A percentile compares a stretch with the other conserved stretches of the same genome.
Evolutionary conservation across 2,113 vertebrate species (phyloP).

Genomic region (Upupa epops): DNA sequence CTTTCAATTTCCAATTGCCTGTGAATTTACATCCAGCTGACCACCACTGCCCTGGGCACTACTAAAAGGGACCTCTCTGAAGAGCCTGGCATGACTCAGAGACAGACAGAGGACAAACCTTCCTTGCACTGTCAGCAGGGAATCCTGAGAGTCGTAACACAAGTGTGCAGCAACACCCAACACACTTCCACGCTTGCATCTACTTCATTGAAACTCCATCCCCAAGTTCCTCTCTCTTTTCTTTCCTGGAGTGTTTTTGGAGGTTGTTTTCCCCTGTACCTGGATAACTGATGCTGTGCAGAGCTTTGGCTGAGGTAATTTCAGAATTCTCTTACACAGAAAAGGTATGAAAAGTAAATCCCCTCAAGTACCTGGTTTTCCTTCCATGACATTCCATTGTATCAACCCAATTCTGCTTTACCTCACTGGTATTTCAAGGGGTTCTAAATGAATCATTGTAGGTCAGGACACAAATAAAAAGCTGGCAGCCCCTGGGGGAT

Average conservation of each 20-base stretch:
- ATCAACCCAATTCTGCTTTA: slow-evolving; percentile 14
- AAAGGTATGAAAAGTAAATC: slow-evolving; percentile 46
- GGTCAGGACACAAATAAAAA: background rate
- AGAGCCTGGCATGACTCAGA: background rate
- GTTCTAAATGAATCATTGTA: background rate
- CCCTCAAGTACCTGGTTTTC: slow-evolving; percentile 23
- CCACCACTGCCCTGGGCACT: background rate
- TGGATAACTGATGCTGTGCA: background rate
- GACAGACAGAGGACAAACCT: background rate
- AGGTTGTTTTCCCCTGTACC: background rate
- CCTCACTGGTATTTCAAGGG: slow-evolving; percentile 10
- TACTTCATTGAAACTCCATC: background rate
- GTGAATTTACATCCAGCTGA: background rate
- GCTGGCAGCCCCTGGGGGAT: background rate
- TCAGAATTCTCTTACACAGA: slow-evolving; percentile 43
- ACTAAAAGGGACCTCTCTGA: background rate
- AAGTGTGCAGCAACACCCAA: background rate
- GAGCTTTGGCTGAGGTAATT: slow-evolving; percentile 43
- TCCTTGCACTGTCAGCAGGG: background rate
- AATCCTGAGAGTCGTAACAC: background rate
- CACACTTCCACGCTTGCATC: background rate
- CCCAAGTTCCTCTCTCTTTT: background rate
- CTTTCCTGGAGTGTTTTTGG: background rate
- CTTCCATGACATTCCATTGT: background rate
- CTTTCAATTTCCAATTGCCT: background rate